Evolutionary conservation across 2,888 invertebrate species (phyloP).

Genomic region (Halictus ligatus): DNA sequence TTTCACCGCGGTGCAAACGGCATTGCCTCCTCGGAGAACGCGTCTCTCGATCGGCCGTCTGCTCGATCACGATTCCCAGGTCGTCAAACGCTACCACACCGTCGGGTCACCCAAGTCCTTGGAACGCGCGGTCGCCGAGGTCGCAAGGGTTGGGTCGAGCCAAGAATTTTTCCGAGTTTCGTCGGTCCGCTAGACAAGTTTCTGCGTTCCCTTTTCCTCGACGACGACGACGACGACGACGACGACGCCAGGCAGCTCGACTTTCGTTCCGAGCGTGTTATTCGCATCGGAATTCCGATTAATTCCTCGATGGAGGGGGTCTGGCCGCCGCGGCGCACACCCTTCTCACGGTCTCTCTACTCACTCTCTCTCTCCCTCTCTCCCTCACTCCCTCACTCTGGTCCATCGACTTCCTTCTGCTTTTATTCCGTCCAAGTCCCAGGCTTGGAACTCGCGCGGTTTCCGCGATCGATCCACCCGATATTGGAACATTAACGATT

Average conservation of each 20-base stretch:
- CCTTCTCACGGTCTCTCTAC: slow-evolving; percentile 42
- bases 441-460: slow-evolving; percentile 10
- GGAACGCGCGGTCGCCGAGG: background rate
- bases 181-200: background rate
- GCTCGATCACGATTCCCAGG: background rate
- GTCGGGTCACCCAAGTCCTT: background rate
- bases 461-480: slow-evolving; percentile 42
- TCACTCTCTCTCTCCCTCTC: background rate
- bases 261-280: slow-evolving; percentile 56
- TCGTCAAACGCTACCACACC: background rate
- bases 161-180: background rate
- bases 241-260: slow-evolving; percentile 8
- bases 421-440: slow-evolving; percentile 13
- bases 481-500: slow-evolving; percentile 49
- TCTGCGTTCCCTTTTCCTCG: background rate
- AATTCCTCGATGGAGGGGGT: slow-evolving; percentile 42
- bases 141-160: background rate
- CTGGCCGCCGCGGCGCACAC: slow-evolving; percentile 15
- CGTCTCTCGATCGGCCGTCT: background rate
- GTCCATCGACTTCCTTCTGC: background rate
- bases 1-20: background rate
- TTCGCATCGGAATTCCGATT: slow-evolving; percentile 69
- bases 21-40: background rate
- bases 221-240: background rate
- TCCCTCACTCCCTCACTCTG: background rate